Base-by-base conservation (phyloP, 2,797 vertebrate species). In the Xenopus petersii region DNA sequence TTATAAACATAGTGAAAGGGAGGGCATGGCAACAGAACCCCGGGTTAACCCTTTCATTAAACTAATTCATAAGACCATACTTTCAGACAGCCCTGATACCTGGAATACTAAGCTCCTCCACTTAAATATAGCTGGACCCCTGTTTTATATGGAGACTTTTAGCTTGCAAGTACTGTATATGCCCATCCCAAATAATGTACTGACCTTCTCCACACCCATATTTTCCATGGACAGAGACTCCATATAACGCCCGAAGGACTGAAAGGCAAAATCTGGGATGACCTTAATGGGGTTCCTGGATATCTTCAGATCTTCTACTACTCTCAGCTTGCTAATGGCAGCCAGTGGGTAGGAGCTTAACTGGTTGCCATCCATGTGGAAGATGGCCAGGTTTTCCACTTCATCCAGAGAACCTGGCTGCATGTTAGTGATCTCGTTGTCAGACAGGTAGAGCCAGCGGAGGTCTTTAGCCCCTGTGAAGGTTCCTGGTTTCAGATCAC, bases 171-270 rank as follows among this genome's bases (percentile, higher is more conserved):
- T 12, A 21, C 21, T 21, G 21, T 21, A 51, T 51, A 17, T 56
- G n/a, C 7, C 54, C 49, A 13, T 10, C 5, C 8, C 24, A 13
- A 16, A 2, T 21, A 36, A n/a, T 79, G 51, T 15, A 86, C 96
- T 93, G 81, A 99, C 98, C 95, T 94, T 98, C 86, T 97, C 95
- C 83, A 99, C 88, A 64, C 91, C 89, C 94, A 96, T 95, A 88
- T 92, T 89, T 83, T 96, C 95, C 85, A 99, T 84, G 86, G 90
- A 84, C 24, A 99, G 91, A 5, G 91, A 95, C 91, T 98, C 95
- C 90, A 99, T 90, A 82, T 98, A 99, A n/a, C 96, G 93, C 1
- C 96, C 96, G 0, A 98, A 98, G 83, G 96, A 96, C 86, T 94
- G 93, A 89, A 98, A 99, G 72, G 98, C 97, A 0, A 90, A 85